Conservation (phyloP, 2,797 vertebrate genomes). For the Siniperca obscura region DNA sequence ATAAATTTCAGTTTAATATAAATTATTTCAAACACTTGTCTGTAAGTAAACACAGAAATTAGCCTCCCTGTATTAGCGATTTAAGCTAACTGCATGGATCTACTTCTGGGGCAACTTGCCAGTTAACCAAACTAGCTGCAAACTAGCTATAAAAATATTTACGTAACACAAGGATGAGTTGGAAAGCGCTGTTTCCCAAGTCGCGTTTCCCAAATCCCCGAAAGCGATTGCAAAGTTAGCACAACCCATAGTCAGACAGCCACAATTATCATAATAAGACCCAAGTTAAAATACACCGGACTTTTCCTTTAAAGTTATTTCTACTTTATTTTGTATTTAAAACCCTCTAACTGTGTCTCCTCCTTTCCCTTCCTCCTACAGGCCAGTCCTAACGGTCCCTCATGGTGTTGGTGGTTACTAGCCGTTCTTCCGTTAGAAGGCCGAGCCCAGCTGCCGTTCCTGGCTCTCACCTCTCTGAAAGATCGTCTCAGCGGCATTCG, state of each 20-base stretch:
- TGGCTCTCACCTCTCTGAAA: slow-evolving; percentile 91
- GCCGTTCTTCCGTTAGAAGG: slow-evolving; percentile 91
- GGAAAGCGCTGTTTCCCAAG: background rate
- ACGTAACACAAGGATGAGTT: background rate
- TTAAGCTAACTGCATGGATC: no score
- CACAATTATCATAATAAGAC: background rate
- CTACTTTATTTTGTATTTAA: background rate
- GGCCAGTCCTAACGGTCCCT: slow-evolving; percentile 90
- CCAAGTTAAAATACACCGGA: background rate
- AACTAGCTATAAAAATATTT: background rate
- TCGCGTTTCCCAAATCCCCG: no score
- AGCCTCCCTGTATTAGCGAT: no score
- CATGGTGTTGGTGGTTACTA: slow-evolving; percentile 95
- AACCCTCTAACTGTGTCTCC: background rate
- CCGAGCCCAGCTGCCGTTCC: slow-evolving; percentile 91
- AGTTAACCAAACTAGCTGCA: no score
- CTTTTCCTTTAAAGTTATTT: background rate
- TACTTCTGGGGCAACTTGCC: no score
- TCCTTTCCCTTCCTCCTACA: slow-evolving; percentile 60
- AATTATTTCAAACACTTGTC: no score
- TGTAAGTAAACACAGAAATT: no score
- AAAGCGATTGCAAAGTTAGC: no score
- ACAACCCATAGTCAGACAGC: no score
- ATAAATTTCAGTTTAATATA: no score
- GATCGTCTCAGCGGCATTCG: slow-evolving; percentile 91